Evolutionary conservation across 2,888 invertebrate species (phyloP).

Genomic region (Cryptocephalus moraei): DNA sequence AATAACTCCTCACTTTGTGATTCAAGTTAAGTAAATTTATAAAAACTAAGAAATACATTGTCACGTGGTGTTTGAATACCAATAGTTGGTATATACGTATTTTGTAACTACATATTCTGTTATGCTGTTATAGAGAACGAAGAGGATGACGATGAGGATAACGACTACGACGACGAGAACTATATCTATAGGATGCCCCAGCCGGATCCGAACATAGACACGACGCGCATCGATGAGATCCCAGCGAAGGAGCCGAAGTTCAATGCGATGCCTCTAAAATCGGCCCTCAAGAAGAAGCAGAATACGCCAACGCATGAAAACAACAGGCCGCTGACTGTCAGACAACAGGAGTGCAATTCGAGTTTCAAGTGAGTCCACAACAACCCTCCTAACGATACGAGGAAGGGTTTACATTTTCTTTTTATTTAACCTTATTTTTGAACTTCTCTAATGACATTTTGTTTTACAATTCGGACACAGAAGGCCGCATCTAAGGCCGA

Average conservation of each 20-base stretch:
- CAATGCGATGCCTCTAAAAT: conserved; percentile 85
- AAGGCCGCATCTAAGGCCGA: conserved; percentile 80
- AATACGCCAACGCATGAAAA: conserved; percentile 59
- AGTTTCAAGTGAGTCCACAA: conserved; percentile 64
- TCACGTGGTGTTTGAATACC: too few species aligned
- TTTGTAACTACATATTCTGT: too few species aligned
- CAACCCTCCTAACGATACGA: too few species aligned
- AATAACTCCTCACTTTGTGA: too few species aligned
- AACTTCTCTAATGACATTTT: conserved; percentile 14
- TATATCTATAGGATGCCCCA: conserved; percentile 48
- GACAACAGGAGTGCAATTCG: conserved; percentile 53
- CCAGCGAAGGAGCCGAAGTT: conserved; percentile 68
- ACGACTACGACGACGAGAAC: conserved; percentile 34
- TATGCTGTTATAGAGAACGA: conserved; percentile 6
- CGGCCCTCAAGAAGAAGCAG: conserved; percentile 76
- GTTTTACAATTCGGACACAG: conserved; percentile 48
- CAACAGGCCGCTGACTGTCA: conserved; percentile 45
- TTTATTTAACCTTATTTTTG: not conserved
- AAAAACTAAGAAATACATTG: too few species aligned
- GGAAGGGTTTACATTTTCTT: too few species aligned
- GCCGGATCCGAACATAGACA: conserved; percentile 63
- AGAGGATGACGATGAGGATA: conserved; percentile 29
- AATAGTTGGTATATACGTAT: too few species aligned
- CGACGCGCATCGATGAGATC: conserved; percentile 79
- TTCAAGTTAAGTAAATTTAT: too few species aligned